These are phyloP conservation scores for Cheilosia vernalis DNA, from an alignment of 2,888 invertebrate species.

Conservation along the genomic window DNA sequence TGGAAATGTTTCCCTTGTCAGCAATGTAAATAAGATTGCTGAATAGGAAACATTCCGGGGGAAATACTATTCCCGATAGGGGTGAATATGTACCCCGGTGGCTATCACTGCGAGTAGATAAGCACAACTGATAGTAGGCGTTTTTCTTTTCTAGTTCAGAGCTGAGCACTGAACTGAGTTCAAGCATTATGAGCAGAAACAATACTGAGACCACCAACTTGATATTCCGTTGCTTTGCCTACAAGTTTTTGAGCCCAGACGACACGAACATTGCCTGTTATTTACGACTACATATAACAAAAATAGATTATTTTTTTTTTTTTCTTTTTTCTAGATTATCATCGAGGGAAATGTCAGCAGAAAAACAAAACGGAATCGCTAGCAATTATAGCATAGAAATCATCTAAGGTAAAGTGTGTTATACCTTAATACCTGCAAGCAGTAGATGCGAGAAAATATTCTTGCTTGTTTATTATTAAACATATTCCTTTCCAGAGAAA, in stretches of 20 bases:
- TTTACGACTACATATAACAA: neutral
- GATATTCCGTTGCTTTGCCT: no score
- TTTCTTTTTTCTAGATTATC: constrained; percentile 79
- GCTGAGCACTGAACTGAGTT: no score
- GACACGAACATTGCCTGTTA: neutral
- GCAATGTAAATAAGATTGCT: no score
- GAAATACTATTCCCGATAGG: no score
- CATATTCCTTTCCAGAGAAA: constrained; percentile 19
- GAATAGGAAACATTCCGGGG: no score
- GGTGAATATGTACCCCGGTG: no score
- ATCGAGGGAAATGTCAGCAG: constrained; percentile 83
- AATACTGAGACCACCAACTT: no score
- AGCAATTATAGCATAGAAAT: constrained; percentile 82
- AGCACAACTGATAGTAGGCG: no score
- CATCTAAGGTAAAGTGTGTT: constrained; percentile 78
- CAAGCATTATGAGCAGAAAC: no score
- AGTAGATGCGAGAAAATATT: neutral
- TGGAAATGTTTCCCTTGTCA: no score
- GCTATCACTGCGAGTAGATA: no score
- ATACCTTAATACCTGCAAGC: constrained; percentile 2
- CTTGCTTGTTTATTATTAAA: constrained; percentile 47
- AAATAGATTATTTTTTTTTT: constrained; percentile 25
- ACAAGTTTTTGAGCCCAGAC: neutral
- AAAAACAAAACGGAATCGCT: constrained; percentile 83
- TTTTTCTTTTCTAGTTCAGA: no score